Evolutionary conservation across 2,113 vertebrate genomes (phyloP), one percentile per base, ranked within the genome.

Genomic region (Lucifuga dentata): DNA sequence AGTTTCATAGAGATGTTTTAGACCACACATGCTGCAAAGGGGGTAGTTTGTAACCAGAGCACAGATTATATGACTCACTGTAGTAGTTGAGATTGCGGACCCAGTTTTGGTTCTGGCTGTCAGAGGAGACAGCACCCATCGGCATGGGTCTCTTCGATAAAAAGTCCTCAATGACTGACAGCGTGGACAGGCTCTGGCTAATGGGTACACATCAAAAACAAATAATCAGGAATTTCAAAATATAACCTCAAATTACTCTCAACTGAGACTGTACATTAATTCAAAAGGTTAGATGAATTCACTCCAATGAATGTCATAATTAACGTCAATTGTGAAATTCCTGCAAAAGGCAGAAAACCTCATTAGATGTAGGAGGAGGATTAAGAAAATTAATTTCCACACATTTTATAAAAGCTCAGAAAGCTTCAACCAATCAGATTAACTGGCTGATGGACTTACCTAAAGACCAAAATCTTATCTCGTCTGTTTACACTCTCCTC

Each of bases 401-500:
- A 8, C 5, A 2, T 13, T 39, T 19, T 24, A 9, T 21, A 40
- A 68, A 71, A 41, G n/a, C 45, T 20, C 50, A 13, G 13, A 68
- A 69, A 32, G 46, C 15, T 43, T 11, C 0, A 36, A 20, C 33
- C n/a, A 41, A 41, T 44, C 0, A n/a, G 8, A 61, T 50, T 68
- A 68, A 68, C 53, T 29, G 40, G 23, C 33, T 13, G 44, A 61
- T 62, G 17, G 12, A 76, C 85, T 82, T 90, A 99, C 98, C 98
- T 99, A 83, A 99, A 99, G 40, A 99, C 95, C 49, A 99, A 92
- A 64, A 98, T 95, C 92, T 98, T 99, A 87, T 99, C 96, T 85
- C 95, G 91, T 79, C 92, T 92, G 75, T 90, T 94, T 65, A 98
- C 94, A 16, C 97, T 97, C 83, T 98, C 97, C 11, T 99, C 98